phyloP scores from a whole-genome alignment of 1,140 invertebrate species.

The Papilio polyxenes region DNA sequence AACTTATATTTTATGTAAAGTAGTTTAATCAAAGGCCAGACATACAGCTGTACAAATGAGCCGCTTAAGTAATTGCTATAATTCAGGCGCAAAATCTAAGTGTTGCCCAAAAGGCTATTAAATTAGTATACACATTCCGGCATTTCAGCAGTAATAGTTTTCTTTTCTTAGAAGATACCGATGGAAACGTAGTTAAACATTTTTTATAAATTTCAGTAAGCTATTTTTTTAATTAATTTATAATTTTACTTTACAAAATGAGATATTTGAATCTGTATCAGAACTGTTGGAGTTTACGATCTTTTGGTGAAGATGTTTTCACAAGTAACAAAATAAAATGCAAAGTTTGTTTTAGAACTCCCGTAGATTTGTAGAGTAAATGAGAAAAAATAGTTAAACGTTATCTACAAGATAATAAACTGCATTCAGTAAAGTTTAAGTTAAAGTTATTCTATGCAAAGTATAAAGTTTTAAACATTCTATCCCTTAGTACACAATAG shows the following conservation, averaged over 20 bases:
- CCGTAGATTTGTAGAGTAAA: background rate
- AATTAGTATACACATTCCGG: no score
- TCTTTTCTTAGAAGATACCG: no score
- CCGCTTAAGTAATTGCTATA: no score
- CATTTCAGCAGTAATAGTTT: no score
- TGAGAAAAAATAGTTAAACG: no score
- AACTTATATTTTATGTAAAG: no score
- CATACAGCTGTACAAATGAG: background rate
- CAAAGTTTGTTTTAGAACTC: background rate
- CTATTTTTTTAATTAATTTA: background rate
- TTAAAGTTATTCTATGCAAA: no score
- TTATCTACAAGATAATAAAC: no score
- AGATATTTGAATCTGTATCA: background rate
- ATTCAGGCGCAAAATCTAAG: no score
- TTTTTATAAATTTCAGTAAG: background rate
- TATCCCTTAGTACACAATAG: background rate
- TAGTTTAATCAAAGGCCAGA: background rate
- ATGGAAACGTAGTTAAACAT: background rate
- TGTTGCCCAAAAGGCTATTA: no score
- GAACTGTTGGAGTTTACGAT: no score
- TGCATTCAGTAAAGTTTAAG: no score
- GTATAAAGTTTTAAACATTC: background rate
- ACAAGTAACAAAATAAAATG: background rate
- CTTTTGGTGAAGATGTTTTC: background rate
- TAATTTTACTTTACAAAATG: background rate